Evolutionary conservation across 2,113 vertebrate genomes (phyloP).

Genomic region (Toxostoma redivivum): DNA sequence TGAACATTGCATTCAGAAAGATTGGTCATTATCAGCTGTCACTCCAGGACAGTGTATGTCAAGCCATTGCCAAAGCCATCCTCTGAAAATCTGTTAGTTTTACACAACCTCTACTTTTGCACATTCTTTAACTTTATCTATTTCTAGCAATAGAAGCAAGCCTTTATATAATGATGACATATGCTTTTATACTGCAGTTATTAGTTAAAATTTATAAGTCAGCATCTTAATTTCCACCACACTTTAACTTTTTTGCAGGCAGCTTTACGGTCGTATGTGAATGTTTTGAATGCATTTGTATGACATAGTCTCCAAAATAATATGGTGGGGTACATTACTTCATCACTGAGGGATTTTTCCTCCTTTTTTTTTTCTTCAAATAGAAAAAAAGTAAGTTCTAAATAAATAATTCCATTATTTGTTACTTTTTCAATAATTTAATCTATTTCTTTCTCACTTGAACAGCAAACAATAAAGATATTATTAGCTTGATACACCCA

Average conservation of each 20-base stretch:
- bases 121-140: not conserved
- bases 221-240: not conserved
- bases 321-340: not conserved
- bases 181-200: not conserved
- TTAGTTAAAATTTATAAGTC: not conserved
- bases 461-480: not conserved
- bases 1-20: not conserved
- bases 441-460: not conserved
- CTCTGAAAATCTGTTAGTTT: not conserved
- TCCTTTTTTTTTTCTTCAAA: not conserved
- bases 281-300: not conserved
- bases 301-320: not conserved
- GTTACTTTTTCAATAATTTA: not conserved
- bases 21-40: not conserved
- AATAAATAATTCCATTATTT: not conserved
- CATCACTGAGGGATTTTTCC: not conserved
- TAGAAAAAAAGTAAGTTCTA: not conserved
- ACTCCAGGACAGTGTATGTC: not conserved
- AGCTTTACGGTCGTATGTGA: not conserved
- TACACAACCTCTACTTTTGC: not conserved
- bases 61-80: not conserved
- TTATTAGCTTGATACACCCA: not conserved
- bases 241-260: not conserved
- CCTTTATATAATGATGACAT: not conserved
- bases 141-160: not conserved